Base-by-base conservation (phyloP, 2,797 vertebrate genomes). In the Oreortyx pictus region DNA sequence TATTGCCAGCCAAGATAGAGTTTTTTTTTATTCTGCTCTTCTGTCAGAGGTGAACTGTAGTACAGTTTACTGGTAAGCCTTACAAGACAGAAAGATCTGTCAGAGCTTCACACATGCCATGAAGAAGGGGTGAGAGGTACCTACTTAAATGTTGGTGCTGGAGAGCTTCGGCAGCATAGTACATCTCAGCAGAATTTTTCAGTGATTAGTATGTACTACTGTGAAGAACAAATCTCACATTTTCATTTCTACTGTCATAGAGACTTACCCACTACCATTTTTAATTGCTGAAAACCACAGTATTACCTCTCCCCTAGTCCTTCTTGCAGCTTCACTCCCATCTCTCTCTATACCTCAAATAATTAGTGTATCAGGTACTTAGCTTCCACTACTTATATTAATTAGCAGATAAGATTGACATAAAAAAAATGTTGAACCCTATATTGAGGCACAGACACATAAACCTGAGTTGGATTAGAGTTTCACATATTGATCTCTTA, bases 331-430 rank as follows among this genome's bases (percentile, higher is more conserved):
- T 78, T 90, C 46, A 27, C 18, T 84, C 41, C 9, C 8, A 64
- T 24, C 15, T 66, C 9, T 71, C 22, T 41, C 43, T 41, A 27
- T 37, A 57, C 4, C 6, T 68, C 41, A 57, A 71, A 57, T 14
- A 90, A 52, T 35, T 27, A 68, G 1, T 6, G 7, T 29, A n/a
- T 31, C 29, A 39, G 0, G 0, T 61, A 29, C 14, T 74, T 27
- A 88, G 17, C 7, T 60, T 88, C 22, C 35, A 2, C 12, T 13
- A 3, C 7, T 66, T 12, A 6, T 43, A 33, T 9, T 56, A 31
- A 14, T 27, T 59, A 43, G 33, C 9, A 54, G 67, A 46, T 24
- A 27, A 1, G 50, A 8, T 19, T 70, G 67, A 86, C 18, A 44
- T 50, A 8, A 9, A 71, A 60, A 94, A 94, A 56, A 16, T 4